Evolutionary conservation across 2,888 invertebrate species (phyloP), one percentile per base, ranked within the genome.

Genomic region (Archips crataeganus): DNA sequence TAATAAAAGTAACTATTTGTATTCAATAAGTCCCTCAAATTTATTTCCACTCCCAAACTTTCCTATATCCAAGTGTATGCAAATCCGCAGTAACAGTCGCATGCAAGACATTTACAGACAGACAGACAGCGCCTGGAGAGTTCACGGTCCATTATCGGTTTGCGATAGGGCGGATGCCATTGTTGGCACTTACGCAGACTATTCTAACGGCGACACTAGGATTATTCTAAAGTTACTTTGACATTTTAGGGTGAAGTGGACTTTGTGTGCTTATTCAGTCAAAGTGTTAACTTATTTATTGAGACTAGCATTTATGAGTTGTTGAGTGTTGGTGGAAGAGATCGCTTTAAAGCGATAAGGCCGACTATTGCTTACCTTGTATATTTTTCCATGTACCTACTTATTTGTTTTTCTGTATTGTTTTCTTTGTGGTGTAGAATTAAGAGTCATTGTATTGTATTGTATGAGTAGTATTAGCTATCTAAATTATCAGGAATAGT

Each of bases 61-160:
- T 59, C 45, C 34, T 42, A 67, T 57, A 71, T 59, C 15, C 70
- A 36, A n/a, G 32, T n/a, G 36, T 68, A 73, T 73, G 68, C 73
- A 69, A 68, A 73, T 71, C 60, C 45, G 51, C 45, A 69, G 57
- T 73, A 59, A 64, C 72, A 57, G 67, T 64, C 60, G 54, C 59
- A 61, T 67, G 54, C 59, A 61, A 66, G 59, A 73, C 73, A 68
- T 64, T 81, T 75, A 73, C 71, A 83, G 84, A 85, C 87, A 87
- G 86, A 85, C 88, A 84, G 86, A 83, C 82, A 78, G 85, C 82
- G 88, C 83, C 90, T 81, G 75, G 92, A 91, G 91, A 91, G 83
- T 91, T 90, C 90, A 86, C 88, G 88, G 82, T 87, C 88, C 89
- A 92, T 92, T 92, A 92, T 92, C 92, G 88, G 87, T 36, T 65